Conservation (phyloP, 2,797 vertebrate genomes). For the Petrocephalus schoutedeni region DNA sequence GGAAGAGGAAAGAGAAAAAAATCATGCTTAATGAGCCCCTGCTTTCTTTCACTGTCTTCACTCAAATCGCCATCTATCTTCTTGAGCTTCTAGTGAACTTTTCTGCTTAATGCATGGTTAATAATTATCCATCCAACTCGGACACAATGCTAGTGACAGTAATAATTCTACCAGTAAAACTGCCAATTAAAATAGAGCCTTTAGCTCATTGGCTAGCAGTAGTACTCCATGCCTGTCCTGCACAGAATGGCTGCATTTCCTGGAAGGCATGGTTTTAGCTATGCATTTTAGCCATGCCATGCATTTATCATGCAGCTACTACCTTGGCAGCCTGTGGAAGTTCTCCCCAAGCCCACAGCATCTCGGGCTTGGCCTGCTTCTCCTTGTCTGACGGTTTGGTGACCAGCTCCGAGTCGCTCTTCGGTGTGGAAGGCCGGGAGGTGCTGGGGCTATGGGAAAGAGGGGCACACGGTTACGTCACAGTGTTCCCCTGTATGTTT, state of each 20-base stretch:
- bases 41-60: neutral
- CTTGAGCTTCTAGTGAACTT: neutral
- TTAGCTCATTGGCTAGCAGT: neutral
- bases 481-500: neutral
- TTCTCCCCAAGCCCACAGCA: slow-evolving; percentile 96
- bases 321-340: slow-evolving; percentile 87
- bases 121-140: neutral
- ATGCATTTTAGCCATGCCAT: too few species aligned
- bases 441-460: slow-evolving; percentile 57
- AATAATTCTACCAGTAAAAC: neutral
- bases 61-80: neutral
- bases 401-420: slow-evolving; percentile 89
- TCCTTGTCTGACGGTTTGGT: slow-evolving; percentile 59
- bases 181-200: neutral
- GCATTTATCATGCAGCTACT: neutral
- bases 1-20: slow-evolving; percentile 1
- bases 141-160: neutral
- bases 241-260: neutral
- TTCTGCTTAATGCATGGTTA: neutral
- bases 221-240: neutral
- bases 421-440: slow-evolving; percentile 77
- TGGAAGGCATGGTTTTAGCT: too few species aligned
- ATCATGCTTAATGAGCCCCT: neutral
- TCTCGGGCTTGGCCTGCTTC: slow-evolving; percentile 69
- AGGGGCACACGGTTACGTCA: neutral